Base-by-base conservation (phyloP, 2,113 vertebrate genomes). In the Amazona guildingii region DNA sequence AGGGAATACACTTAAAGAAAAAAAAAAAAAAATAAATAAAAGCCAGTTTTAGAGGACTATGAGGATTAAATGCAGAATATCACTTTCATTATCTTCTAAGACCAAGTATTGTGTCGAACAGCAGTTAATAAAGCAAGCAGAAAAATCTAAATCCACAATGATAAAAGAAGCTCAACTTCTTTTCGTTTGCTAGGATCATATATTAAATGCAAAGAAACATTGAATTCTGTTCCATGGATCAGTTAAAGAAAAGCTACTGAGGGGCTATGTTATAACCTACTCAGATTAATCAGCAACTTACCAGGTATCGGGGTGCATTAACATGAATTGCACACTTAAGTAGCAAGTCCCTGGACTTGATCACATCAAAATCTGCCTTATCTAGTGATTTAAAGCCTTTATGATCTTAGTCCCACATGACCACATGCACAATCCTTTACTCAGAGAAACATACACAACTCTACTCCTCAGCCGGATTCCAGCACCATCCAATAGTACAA, bases 191-290 rank as follows among this genome's bases (percentile, higher is more conserved):
- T 83, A 33, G 63, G 48, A 49, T 69, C n/a, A 64, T 73, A 76
- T 25, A 88, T 93, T 93, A 89, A 75, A 61, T n/a, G 43, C 33
- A 27, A 90, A 84, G 55, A 83, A 95, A 37, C 51, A 83, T 2
- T 90, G 59, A 91, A 93, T 93, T 87, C n/a, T 68, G 86, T 52
- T 95, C 85, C 55, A 77, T 41, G 31, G 17, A 83, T 46, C 73
- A 55, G 41, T 86, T 94, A 95, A 88, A 95, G 82, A 81, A 93
- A 96, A 90, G 41, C 78, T 95, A 61, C 44, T 18, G 81, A 77
- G 35, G 44, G 72, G 52, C 72, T 92, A 17, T 46, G 59, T 62
- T 77, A 54, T 79, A 87, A 76, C 62, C 52, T 27, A 44, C 48
- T 86, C 51, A 29, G 46, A 95, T 90, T 86, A 69, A 94, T 59